Percentiles rank a stretch among this genome's conserved stretches.
Conservation (phyloP, 2,797 vertebrate species). For the Onychomys leucogaster region DNA sequence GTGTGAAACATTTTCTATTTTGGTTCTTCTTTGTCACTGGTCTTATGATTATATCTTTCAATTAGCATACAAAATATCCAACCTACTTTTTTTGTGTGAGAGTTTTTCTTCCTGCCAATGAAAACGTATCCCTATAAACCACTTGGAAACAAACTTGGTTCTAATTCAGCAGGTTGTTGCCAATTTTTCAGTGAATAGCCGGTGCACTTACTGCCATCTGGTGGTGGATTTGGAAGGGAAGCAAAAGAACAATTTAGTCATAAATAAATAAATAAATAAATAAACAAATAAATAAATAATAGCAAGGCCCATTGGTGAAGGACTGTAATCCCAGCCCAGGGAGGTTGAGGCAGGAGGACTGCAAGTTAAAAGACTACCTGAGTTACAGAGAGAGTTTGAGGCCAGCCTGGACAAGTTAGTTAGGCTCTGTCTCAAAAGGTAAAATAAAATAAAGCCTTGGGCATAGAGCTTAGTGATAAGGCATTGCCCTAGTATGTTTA, state of each 20-base stretch:
- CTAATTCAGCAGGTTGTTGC: slow-evolving; percentile 53
- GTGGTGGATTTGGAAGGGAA: slow-evolving; percentile 62
- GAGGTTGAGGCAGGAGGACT: not conserved
- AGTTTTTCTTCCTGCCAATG: not conserved
- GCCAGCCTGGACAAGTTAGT: not conserved
- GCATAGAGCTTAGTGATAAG: not conserved
- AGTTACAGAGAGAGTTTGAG: not conserved
- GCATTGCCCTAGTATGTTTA: not conserved
- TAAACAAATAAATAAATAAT: not conserved
- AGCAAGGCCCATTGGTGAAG: not conserved
- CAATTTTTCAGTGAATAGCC: slow-evolving; percentile 40
- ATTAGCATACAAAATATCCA: slow-evolving; percentile 45
- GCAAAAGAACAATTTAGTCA: not conserved
- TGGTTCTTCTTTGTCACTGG: slow-evolving; percentile 51
- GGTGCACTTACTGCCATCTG: slow-evolving; percentile 81
- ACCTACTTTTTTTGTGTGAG: not conserved
- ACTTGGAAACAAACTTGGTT: slow-evolving; percentile 33
- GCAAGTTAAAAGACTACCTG: not conserved
- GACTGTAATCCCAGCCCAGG: not conserved
- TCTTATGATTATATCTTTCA: slow-evolving; percentile 36
- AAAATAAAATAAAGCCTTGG: not conserved
- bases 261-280: not conserved
- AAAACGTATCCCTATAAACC: slow-evolving; percentile 52
- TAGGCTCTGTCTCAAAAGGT: not conserved
- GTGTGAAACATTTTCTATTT: slow-evolving; percentile 45